phyloP scores from a whole-genome alignment of 2,113 vertebrate species.

The Mus musculus region DNA sequence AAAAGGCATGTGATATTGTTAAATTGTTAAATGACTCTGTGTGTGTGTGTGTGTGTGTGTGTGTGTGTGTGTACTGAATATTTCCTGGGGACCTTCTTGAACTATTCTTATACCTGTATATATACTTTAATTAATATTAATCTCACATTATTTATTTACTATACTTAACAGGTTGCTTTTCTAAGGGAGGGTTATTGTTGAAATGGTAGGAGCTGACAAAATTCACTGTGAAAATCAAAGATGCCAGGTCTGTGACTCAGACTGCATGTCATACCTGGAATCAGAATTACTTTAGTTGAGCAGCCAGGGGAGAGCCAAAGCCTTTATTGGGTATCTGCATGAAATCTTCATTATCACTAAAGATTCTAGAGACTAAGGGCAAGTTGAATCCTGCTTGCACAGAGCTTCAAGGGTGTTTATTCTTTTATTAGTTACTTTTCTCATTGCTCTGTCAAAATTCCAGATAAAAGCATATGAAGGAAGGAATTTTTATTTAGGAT shows the following conservation, averaged over 20 bases:
- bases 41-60: neutral
- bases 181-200: neutral
- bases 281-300: constrained; percentile 30
- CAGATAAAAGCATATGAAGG: neutral
- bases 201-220: neutral
- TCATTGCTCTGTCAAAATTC: neutral
- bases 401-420: neutral
- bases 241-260: constrained; percentile 5
- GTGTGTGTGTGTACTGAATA: neutral
- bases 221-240: constrained; percentile 5
- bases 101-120: neutral
- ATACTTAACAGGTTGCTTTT: neutral
- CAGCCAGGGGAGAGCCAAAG: constrained; percentile 12
- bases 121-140: constrained; percentile 29
- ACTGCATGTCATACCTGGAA: neutral
- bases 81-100: neutral
- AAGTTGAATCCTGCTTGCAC: neutral
- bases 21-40: constrained; percentile 15
- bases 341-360: constrained; percentile 55
- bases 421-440: neutral
- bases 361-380: constrained; percentile 6
- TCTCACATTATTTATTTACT: constrained; percentile 11
- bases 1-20: neutral
- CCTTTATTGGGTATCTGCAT: neutral
- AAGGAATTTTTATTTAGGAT: neutral